These are phyloP conservation scores for Chymomyza costata DNA, from an alignment of 1,140 invertebrate species.

Conservation along the genomic window DNA sequence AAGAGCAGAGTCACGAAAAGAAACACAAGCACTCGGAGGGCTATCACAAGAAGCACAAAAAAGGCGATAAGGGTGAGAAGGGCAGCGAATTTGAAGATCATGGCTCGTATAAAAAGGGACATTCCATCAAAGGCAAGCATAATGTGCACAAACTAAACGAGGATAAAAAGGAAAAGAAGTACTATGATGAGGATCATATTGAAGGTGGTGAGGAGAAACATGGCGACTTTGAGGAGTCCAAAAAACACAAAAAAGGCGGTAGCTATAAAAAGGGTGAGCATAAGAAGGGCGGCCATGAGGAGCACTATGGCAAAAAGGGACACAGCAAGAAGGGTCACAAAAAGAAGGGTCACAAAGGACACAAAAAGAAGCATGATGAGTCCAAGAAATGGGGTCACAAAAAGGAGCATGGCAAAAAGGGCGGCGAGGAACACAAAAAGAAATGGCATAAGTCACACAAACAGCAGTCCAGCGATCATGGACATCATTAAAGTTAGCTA, in stretches of 20 bases:
- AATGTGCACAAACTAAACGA: slow-evolving; percentile 86
- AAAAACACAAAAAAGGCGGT: slow-evolving; percentile 82
- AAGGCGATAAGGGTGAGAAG: slow-evolving; percentile 85
- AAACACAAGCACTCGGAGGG: slow-evolving; percentile 85
- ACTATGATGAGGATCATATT: slow-evolving; percentile 88
- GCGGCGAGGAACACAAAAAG: slow-evolving; percentile 81
- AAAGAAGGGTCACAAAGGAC: slow-evolving; percentile 80
- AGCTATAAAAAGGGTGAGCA: slow-evolving; percentile 84
- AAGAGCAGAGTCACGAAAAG: slow-evolving; percentile 85
- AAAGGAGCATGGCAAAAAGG: slow-evolving; percentile 81
- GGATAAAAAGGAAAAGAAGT: slow-evolving; percentile 88
- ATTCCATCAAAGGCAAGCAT: slow-evolving; percentile 86
- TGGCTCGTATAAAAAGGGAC: slow-evolving; percentile 84
- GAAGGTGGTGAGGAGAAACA: slow-evolving; percentile 83
- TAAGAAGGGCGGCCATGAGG: slow-evolving; percentile 82
- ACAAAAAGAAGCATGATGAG: slow-evolving; percentile 81
- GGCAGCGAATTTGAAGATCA: slow-evolving; percentile 79
- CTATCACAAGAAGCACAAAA: slow-evolving; percentile 83
- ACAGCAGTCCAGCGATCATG: no score
- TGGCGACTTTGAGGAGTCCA: slow-evolving; percentile 82
- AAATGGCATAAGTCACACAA: slow-evolving; percentile 77
- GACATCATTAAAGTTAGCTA: no score
- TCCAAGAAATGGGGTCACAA: slow-evolving; percentile 82
- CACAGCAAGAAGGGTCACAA: slow-evolving; percentile 83
- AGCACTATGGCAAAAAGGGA: slow-evolving; percentile 85